Percentiles rank a stretch among this genome's conserved stretches.
These are phyloP conservation scores for Diplogasteroides magnus DNA, from an alignment of 1,140 invertebrate genomes.

Conservation along the genomic window DNA sequence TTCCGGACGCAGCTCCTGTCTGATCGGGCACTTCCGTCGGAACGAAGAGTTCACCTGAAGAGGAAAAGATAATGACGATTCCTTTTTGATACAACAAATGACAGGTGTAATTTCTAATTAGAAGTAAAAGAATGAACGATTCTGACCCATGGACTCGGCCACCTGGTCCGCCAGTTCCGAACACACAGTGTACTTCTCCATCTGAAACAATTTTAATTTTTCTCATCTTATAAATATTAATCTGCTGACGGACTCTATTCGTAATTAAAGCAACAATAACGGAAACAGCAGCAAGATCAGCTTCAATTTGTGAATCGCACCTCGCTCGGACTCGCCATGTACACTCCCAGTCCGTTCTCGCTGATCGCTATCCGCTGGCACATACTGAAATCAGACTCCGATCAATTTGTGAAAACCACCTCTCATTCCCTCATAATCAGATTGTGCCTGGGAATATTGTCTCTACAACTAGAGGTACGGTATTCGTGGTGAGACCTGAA, in stretches of 20 bases:
- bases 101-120: no score
- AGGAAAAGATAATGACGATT: neutral
- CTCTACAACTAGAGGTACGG: no score
- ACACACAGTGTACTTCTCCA: constrained; percentile 55
- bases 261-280: neutral
- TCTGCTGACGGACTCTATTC: no score
- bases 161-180: constrained; percentile 46
- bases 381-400: constrained; percentile 42
- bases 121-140: no score
- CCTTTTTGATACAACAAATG: no score
- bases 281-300: neutral
- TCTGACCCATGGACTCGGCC: constrained; percentile 26
- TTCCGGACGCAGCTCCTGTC: neutral
- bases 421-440: no score
- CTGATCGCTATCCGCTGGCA: constrained; percentile 45
- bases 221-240: no score
- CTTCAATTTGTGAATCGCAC: no score
- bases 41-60: constrained; percentile 46
- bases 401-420: neutral
- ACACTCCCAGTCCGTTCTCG: constrained; percentile 52
- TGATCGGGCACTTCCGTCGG: constrained; percentile 52
- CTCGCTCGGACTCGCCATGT: constrained; percentile 49
- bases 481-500: no score
- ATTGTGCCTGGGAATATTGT: no score
- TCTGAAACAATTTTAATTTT: no score